These are phyloP conservation scores for Drosophila neocordata DNA, from an alignment of 1,140 invertebrate species.

Conservation along the genomic window DNA sequence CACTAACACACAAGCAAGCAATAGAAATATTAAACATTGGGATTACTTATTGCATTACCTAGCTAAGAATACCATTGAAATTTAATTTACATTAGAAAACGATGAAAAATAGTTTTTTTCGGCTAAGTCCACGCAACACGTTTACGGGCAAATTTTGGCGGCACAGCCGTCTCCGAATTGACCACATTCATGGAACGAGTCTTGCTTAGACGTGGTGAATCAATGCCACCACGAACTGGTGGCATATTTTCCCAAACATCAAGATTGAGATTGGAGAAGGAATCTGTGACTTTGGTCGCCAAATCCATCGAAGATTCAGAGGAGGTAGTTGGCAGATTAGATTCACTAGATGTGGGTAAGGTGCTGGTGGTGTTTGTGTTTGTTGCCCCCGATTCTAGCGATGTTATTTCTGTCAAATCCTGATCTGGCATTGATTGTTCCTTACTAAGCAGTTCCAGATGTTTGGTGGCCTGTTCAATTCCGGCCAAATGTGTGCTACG, in stretches of 20 bases:
- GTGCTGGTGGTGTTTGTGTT: no score
- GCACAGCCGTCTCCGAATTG: constrained; percentile 52
- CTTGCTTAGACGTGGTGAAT: constrained; percentile 46
- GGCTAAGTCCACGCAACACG: constrained; percentile 70
- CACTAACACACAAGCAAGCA: not conserved
- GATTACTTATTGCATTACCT: constrained; percentile 32
- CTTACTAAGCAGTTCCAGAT: constrained; percentile 78
- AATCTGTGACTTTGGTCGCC: constrained; percentile 47
- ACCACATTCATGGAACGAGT: constrained; percentile 71
- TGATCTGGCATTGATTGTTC: constrained; percentile 38
- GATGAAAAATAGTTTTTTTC: not conserved
- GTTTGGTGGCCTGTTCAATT: constrained; percentile 83
- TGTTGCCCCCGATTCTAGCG: not conserved
- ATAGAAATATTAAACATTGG: constrained; percentile 26
- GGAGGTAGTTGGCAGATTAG: not conserved
- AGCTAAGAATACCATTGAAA: constrained; percentile 54
- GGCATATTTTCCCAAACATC: constrained; percentile 71
- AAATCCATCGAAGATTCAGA: constrained; percentile 5
- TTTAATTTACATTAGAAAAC: constrained; percentile 35
- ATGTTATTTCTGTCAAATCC: not conserved
- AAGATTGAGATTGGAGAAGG: constrained; percentile 72
- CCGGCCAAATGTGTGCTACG: constrained; percentile 77
- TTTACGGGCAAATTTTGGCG: constrained; percentile 74
- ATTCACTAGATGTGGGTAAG: not conserved
- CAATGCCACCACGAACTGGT: constrained; percentile 37